Base-by-base conservation (phyloP, 2,888 invertebrate species). In the Sialis lutaria region DNA sequence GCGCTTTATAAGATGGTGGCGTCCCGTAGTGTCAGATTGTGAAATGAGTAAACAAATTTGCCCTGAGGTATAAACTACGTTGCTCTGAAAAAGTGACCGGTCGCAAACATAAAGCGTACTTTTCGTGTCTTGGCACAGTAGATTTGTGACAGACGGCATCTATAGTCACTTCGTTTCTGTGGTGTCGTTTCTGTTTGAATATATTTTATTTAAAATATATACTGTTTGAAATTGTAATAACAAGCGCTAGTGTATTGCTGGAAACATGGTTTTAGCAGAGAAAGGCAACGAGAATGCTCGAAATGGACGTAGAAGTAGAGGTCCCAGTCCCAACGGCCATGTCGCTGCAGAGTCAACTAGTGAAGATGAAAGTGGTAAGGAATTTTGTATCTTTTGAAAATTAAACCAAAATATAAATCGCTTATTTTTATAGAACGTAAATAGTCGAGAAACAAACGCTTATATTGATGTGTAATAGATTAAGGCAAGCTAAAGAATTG, bases 271-370 rank as follows among this genome's bases (percentile, higher is more conserved):
- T 64, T 74, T 90, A 65, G 86, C 88, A 33, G 90, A 91, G 65
- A 80, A 87, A 70, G 87, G 83, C 69, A 77, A 74, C 57, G 88
- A 89, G 64, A 81, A 74, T 56, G 72, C 84, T 59, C 75, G 87
- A 61, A 88, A 88, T 69, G 90, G 90, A 55, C 79, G 87, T 60
- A 79, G 89, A 67, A 90, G 89, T 57, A 76, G 88, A 64, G 90
- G 89, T 64, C 86, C 89, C 62, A 90, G 89, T 74, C 91, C 91
- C 56, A 89, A 88, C 73, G 78, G 77, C 53, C 84, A 84, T 68
- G 79, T 76, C 60, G 78, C 79, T 62, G 80, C 83, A 54, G 87
- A 86, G 61, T 80, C 84, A 51, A 85, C 83, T 62, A 86, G 85
- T 55, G 89, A 88, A 60, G 86, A 88, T 60, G 89, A 89, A 67